A percentile compares a stretch with the other conserved stretches of the same genome.
phyloP scores from a whole-genome alignment of 2,888 invertebrate species.

The Agonopterix subpropinquella region DNA sequence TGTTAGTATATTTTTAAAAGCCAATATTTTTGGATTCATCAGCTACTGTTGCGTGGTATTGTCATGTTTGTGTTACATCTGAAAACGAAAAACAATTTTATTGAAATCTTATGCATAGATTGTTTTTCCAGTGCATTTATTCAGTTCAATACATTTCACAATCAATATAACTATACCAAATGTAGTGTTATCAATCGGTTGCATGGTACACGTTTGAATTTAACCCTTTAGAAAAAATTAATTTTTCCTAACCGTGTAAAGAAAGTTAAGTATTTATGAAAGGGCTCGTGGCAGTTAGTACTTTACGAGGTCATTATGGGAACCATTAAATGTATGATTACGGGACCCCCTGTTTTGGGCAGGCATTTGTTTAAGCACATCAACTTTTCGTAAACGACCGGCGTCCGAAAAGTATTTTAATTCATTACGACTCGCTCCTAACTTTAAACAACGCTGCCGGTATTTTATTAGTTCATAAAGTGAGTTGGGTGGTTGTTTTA shows the following conservation, averaged over 20 bases:
- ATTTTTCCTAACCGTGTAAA: slow-evolving; percentile 31
- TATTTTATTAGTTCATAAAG: slow-evolving; percentile 55
- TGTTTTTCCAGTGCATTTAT: no score
- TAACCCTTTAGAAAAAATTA: slow-evolving; percentile 23
- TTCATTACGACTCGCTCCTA: slow-evolving; percentile 42
- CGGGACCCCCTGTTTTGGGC: slow-evolving; percentile 54
- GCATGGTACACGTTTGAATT: no score
- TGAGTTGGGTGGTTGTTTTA: slow-evolving; percentile 33
- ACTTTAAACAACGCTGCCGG: slow-evolving; percentile 44
- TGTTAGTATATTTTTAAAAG: no score
- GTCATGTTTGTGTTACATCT: no score
- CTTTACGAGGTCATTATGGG: slow-evolving; percentile 68
- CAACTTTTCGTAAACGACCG: slow-evolving; percentile 64
- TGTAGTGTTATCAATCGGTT: no score
- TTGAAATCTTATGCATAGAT: no score
- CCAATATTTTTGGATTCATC: no score
- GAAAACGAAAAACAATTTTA: no score
- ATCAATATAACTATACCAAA: no score
- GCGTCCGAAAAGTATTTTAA: slow-evolving; percentile 48
- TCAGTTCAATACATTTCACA: no score
- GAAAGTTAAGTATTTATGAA: slow-evolving; percentile 61
- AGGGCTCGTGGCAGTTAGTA: slow-evolving; percentile 55
- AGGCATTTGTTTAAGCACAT: slow-evolving; percentile 65
- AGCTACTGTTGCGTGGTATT: no score
- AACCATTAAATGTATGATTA: slow-evolving; percentile 70